These are phyloP conservation scores for Alligator mississippiensis DNA, from an alignment of 2,113 vertebrate genomes.

Conservation along the genomic window DNA sequence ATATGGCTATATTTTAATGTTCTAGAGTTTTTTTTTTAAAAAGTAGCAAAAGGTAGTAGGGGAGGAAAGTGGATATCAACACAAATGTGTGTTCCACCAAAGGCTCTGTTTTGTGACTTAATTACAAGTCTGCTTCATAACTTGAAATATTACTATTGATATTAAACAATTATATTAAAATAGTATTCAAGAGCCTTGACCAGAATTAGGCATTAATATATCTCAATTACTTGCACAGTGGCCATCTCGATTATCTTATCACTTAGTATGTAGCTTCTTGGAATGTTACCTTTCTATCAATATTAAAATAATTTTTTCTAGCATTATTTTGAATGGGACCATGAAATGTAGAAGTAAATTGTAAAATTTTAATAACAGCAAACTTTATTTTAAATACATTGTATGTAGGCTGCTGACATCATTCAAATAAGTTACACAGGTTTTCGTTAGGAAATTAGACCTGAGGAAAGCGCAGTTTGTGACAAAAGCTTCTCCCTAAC, in stretches of 20 bases:
- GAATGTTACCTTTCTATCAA: not conserved
- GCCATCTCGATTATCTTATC: not conserved
- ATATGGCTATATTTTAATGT: not conserved
- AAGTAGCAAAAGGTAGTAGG: not conserved
- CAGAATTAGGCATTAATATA: not conserved
- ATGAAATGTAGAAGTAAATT: not conserved
- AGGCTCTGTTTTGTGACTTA: not conserved
- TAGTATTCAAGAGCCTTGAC: not conserved
- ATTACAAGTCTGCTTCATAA: not conserved
- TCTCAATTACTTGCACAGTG: not conserved
- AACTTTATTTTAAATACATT: not conserved
- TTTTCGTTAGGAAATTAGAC: not conserved
- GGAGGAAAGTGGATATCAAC: not conserved
- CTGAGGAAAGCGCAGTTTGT: not conserved
- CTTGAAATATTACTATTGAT: not conserved
- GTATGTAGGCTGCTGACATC: not conserved
- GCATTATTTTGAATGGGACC: not conserved
- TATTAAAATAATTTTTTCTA: not conserved
- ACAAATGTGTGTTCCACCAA: not conserved
- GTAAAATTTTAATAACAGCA: not conserved
- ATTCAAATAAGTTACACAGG: accelerated
- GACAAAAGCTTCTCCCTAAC: not conserved
- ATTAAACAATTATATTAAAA: not conserved
- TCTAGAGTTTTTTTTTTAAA: not conserved
- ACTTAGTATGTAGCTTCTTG: not conserved